phyloP scores from a whole-genome alignment of 2,797 vertebrate genomes.

The Semaprochilodus insignis region DNA sequence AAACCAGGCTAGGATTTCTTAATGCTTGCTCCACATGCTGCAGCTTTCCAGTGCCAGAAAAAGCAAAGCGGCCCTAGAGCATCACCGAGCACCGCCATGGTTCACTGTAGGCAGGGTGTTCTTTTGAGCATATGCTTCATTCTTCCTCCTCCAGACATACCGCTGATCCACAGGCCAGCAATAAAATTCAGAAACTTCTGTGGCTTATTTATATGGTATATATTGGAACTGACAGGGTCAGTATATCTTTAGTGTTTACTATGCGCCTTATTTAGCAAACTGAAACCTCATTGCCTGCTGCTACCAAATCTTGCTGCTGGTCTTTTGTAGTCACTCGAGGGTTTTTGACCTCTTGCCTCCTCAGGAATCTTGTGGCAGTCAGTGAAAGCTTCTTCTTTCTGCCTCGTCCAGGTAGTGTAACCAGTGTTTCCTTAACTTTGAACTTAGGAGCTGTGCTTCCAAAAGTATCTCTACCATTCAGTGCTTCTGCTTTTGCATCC shows the following conservation, averaged over 20 bases:
- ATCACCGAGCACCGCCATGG: neutral
- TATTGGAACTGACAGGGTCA: neutral
- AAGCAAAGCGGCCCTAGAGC: neutral
- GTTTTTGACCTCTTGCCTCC: too few relatives aligned
- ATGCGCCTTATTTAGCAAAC: neutral
- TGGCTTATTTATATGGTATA: neutral
- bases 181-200: neutral
- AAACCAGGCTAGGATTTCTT: neutral
- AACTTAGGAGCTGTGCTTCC: neutral
- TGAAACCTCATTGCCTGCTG: neutral
- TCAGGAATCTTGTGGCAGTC: neutral
- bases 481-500: neutral
- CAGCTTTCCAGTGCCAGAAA: neutral
- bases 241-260: neutral
- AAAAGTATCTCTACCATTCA: neutral
- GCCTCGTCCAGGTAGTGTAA: neutral
- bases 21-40: neutral
- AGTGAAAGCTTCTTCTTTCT: neutral
- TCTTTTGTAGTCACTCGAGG: neutral
- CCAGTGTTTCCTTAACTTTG: neutral
- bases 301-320: neutral
- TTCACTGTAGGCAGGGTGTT: constrained; percentile 1
- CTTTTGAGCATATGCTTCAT: neutral
- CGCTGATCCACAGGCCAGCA: neutral
- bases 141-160: neutral